phyloP scores from a whole-genome alignment of 1,140 invertebrate species.

The Rhyacophila brunnea region DNA sequence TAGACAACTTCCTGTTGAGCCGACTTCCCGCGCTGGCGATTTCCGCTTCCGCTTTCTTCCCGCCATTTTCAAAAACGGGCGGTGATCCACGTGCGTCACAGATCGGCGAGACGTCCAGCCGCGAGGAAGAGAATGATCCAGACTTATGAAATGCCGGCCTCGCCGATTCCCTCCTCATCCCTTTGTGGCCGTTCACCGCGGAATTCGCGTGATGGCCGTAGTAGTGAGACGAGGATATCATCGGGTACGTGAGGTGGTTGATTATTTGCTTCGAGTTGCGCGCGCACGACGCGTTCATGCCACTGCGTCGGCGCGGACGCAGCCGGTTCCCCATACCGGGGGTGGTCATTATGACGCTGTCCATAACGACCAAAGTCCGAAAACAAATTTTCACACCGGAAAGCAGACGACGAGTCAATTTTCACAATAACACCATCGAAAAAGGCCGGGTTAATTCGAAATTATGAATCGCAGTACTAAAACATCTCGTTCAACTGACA shows the following conservation, averaged over 20 bases:
- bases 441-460: too few relatives aligned
- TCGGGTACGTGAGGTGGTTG: conserved; percentile 47
- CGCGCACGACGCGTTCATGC: conserved; percentile 48
- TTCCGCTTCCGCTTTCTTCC: neutral
- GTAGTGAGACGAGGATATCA: conserved; percentile 37
- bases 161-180: neutral
- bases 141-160: conserved; percentile 16
- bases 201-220: neutral
- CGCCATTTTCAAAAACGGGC: neutral
- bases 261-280: conserved; percentile 38
- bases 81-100: conserved; percentile 36
- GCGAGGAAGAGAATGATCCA: conserved; percentile 19
- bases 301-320: conserved; percentile 49
- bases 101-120: conserved; percentile 35
- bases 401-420: too few relatives aligned
- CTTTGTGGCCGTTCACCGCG: neutral
- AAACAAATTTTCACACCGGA: too few relatives aligned
- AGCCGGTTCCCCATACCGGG: conserved; percentile 45
- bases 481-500: too few relatives aligned
- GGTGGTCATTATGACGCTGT: conserved; percentile 48
- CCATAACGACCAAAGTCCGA: conserved; percentile 42
- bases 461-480: too few relatives aligned
- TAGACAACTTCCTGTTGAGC: neutral
- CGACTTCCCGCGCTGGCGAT: neutral
- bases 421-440: too few relatives aligned